Evolutionary conservation across 2,797 vertebrate species (phyloP), one percentile per base, ranked within the genome.

Genomic region (Knipowitschia caucasica): DNA sequence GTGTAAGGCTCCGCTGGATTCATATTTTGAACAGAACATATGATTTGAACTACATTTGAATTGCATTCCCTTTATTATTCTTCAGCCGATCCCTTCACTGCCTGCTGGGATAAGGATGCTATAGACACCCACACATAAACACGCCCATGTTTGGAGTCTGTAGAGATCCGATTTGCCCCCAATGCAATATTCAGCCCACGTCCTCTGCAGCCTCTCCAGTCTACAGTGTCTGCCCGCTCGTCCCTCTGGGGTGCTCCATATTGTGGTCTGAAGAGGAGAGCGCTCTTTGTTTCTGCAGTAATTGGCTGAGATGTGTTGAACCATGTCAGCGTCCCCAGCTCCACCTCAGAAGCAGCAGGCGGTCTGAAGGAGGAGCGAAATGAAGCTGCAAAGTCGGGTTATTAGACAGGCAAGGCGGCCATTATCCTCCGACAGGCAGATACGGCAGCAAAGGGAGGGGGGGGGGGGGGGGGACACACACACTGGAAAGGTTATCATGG

Each of bases 281-380:
- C 63, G 69, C 67, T 80, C 77, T 84, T 86, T 84, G 78, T 85
- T 81, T 84, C 76, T 63, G 55, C 62, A 57, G 80, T 88, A 89
- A 89, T 86, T 87, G 82, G 85, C 77, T 75, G 83, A 83, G 84
- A 82, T 82, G 82, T 84, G 80, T 69, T 27, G 74, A 84, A 73
- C 69, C 56, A 68, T 84, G 83, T 83, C 80, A 75, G 77, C 77
- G 82, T 85, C 78, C 73, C 70, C 52, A 68, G 85, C 86, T 85
- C 81, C 83, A 67, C 76, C 78, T 83, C 70, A 25, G 21, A 43
- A 73, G 70, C 78, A 38, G 72, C 60, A 60, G 72, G 74, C 75
- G 60, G 75, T 72, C 57, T 71, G 61, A 71, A 65, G 56, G 64
- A 39, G 67, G 67, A 70, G 57, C 55, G 56, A 53, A 30, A 54